Evolutionary conservation across 2,888 invertebrate genomes (phyloP).

Genomic region (Chloroclysta siterata): DNA sequence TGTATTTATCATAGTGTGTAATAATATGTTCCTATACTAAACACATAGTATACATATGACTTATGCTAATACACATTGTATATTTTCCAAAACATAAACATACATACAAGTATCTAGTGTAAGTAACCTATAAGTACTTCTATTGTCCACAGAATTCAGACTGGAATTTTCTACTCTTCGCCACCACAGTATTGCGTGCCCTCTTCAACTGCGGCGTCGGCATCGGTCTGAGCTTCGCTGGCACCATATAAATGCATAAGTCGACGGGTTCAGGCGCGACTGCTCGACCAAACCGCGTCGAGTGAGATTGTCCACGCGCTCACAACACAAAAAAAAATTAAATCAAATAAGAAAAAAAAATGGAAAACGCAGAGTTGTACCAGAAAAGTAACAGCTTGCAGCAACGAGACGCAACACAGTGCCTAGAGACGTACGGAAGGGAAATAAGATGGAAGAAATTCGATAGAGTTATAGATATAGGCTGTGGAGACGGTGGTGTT

Average conservation of each 20-base stretch:
- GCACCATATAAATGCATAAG: constrained; percentile 74
- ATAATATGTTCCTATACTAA: too few relatives aligned
- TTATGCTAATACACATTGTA: too few relatives aligned
- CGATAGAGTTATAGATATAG: constrained; percentile 87
- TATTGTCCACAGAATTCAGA: constrained; percentile 18
- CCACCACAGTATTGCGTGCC: constrained; percentile 30
- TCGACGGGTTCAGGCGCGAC: constrained; percentile 59
- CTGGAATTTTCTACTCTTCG: constrained; percentile 34
- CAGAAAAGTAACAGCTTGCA: constrained; percentile 88
- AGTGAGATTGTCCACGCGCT: constrained; percentile 65
- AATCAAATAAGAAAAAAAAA: too few relatives aligned
- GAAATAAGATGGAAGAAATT: constrained; percentile 84
- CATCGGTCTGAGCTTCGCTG: constrained; percentile 47
- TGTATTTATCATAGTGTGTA: too few relatives aligned
- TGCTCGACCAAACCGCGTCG: constrained; percentile 69
- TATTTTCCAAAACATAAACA: too few relatives aligned
- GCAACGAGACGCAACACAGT: constrained; percentile 81
- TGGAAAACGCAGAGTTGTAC: constrained; percentile 88
- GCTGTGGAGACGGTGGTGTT: constrained; percentile 90
- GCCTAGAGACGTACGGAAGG: constrained; percentile 86
- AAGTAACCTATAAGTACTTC: not conserved
- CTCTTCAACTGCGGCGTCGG: constrained; percentile 34
- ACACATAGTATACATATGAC: too few relatives aligned
- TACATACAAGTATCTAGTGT: too few relatives aligned
- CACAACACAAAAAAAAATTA: constrained; percentile 40